A percentile compares a stretch with the other conserved stretches of the same genome.
These are phyloP conservation scores for Oryzias celebensis DNA, from an alignment of 2,113 vertebrate genomes.

Conservation along the genomic window DNA sequence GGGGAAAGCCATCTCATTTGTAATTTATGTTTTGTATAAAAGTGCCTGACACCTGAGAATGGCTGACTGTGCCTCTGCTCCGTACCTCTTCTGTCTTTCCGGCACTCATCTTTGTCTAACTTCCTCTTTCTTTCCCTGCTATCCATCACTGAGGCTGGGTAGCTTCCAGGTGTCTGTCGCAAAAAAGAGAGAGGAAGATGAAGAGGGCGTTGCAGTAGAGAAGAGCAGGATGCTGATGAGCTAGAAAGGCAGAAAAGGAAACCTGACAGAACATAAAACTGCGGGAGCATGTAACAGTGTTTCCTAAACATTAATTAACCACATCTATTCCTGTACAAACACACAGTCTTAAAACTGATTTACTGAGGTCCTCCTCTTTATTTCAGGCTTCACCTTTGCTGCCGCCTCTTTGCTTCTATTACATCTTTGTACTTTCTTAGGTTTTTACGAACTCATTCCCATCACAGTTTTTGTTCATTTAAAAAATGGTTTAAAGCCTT, in stretches of 20 bases:
- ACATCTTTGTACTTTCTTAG: not conserved
- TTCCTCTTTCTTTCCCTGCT: conserved; percentile 26
- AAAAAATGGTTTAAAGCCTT: no score
- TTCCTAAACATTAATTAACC: conserved; percentile 74
- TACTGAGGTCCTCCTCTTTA: conserved; percentile 31
- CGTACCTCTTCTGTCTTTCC: conserved; percentile 21
- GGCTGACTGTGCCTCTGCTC: not conserved
- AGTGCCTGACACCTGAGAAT: conserved; percentile 12
- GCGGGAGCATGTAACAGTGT: conserved; percentile 69
- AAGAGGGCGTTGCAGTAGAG: conserved; percentile 4
- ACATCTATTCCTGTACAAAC: conserved; percentile 65
- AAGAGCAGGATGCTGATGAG: conserved; percentile 16
- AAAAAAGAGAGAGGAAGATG: conserved; percentile 2
- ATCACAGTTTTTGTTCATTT: not conserved
- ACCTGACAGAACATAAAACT: conserved; percentile 58
- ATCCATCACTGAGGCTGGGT: conserved; percentile 17
- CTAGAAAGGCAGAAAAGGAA: conserved; percentile 14
- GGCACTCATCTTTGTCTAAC: conserved; percentile 13
- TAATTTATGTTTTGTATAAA: conserved; percentile 21
- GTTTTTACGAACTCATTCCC: no score
- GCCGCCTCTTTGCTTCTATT: not conserved
- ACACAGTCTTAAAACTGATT: conserved; percentile 67
- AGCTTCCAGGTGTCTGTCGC: conserved; percentile 26
- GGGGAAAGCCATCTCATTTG: conserved; percentile 17
- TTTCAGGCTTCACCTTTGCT: not conserved